phyloP scores from a whole-genome alignment of 2,888 invertebrate species.

The Peribatodes rhomboidaria region DNA sequence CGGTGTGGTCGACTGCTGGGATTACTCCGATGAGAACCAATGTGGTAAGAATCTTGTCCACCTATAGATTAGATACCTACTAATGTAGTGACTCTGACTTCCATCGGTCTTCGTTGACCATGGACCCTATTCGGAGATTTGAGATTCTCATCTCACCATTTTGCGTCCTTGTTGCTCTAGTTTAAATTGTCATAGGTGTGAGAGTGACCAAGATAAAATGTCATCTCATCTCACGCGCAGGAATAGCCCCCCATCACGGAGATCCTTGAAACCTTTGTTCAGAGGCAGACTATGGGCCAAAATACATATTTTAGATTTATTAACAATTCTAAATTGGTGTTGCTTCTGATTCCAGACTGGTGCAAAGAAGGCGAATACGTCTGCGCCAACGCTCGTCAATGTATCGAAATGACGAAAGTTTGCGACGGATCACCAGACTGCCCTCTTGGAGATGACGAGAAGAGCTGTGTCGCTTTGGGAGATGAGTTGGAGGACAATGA shows the following conservation, averaged over 20 bases:
- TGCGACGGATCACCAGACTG: conserved; percentile 91
- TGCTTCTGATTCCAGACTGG: conserved; percentile 87
- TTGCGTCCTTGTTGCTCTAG: too few relatives aligned
- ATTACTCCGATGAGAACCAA: conserved; percentile 91
- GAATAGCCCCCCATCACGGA: too few relatives aligned
- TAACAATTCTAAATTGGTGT: not conserved
- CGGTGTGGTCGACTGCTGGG: conserved; percentile 92
- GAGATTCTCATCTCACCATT: too few relatives aligned
- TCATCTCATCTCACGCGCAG: too few relatives aligned
- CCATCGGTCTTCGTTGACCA: too few relatives aligned
- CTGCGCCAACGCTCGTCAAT: conserved; percentile 90
- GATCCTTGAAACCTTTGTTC: not conserved
- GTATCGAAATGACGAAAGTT: conserved; percentile 88
- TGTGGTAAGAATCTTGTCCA: conserved; percentile 86
- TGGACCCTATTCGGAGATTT: too few relatives aligned
- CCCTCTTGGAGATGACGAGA: conserved; percentile 91
- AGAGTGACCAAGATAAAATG: too few relatives aligned
- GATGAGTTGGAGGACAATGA: conserved; percentile 85
- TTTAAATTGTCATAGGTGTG: too few relatives aligned
- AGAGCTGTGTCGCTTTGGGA: conserved; percentile 90
- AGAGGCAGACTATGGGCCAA: too few relatives aligned
- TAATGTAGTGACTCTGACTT: too few relatives aligned
- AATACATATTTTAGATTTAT: not conserved
- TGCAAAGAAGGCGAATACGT: conserved; percentile 90
- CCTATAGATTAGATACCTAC: too few relatives aligned